These are phyloP conservation scores for Macrostomum cliftonense DNA, from an alignment of 2,888 invertebrate genomes.

Conservation along the genomic window DNA sequence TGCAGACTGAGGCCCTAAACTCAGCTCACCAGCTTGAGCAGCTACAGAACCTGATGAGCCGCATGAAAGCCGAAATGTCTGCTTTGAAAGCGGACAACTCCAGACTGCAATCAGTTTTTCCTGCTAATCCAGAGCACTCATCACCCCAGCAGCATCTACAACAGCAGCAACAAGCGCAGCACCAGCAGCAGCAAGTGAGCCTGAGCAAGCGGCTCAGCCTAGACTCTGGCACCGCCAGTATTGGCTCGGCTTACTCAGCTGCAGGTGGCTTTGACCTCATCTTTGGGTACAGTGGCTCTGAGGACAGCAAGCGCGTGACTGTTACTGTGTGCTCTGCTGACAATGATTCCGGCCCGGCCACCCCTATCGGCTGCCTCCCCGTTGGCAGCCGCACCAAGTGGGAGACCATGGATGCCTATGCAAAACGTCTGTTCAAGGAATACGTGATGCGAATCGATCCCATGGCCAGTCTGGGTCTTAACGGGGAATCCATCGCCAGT, in stretches of 20 bases:
- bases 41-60: slow-evolving; percentile 80
- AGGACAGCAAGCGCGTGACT: slow-evolving; percentile 10
- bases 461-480: slow-evolving; percentile 61
- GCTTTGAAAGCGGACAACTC: slow-evolving; percentile 90
- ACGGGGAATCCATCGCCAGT: slow-evolving; percentile 68
- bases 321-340: slow-evolving; percentile 20
- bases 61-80: slow-evolving; percentile 91
- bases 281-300: slow-evolving; percentile 9
- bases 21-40: slow-evolving; percentile 91
- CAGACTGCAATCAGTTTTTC: slow-evolving; percentile 49
- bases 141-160: background rate
- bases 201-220: slow-evolving; percentile 16
- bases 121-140: too few relatives aligned
- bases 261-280: slow-evolving; percentile 5
- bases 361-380: slow-evolving; percentile 55
- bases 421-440: slow-evolving; percentile 67
- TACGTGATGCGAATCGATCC: slow-evolving; percentile 71
- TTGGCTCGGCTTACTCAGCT: background rate
- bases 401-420: slow-evolving; percentile 76
- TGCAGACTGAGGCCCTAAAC: slow-evolving; percentile 78
- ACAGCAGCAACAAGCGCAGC: background rate
- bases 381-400: slow-evolving; percentile 80
- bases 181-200: slow-evolving; percentile 17
- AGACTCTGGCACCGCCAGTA: slow-evolving; percentile 2
- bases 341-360: slow-evolving; percentile 37